Evolutionary conservation across 1,140 invertebrate species (phyloP), one percentile per base, ranked within the genome.

Genomic region (Drosophila miranda): DNA sequence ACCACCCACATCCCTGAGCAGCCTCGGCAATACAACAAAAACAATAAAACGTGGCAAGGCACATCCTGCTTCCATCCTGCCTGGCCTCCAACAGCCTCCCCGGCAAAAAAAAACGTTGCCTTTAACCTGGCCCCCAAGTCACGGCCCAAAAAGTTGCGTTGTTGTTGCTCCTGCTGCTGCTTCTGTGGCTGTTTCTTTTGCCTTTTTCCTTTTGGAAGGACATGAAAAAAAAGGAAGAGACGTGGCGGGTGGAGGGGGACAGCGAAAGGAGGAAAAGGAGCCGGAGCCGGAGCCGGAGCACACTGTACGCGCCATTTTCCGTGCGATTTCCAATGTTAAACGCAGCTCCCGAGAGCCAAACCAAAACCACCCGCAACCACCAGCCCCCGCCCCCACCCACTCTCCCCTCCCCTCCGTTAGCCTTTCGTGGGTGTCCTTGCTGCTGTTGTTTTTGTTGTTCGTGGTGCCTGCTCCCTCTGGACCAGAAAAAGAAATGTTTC

Each of bases 401-500:
- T n/a, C n/a, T n/a, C 7, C 43, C 1, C 19, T 19, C 49, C 46
- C 16, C 50, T 13, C 11, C 45, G 43, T 34, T 56, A 46, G 38
- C 44, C 58, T 70, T 50, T 61, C 69, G 66, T 84, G 76, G 80
- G 75, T 67, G 80, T 84, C 80, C 80, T 79, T 84, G 80, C 70
- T 44, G 54, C 14, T 69, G 60, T 60, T 63, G 71, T 68, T 68
- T 68, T 79, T 71, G 49, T 76, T 56, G 69, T 34, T 60, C 28
- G 49, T 55, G 56, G 38, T 59, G 38, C 42, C 69, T 58, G 82
- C 78, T 87, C 82, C 82, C 82, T 88, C 83, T 87, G 82, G 82
- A 87, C 82, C 82, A 87, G 78, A 86, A 88, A 88, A 90, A 90
- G 90, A 90, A 91, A 89, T 90, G 90, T 91, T 91, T 91, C 90